Evolutionary conservation across 2,113 vertebrate species (phyloP).

Genomic region (Oryzias woworae): DNA sequence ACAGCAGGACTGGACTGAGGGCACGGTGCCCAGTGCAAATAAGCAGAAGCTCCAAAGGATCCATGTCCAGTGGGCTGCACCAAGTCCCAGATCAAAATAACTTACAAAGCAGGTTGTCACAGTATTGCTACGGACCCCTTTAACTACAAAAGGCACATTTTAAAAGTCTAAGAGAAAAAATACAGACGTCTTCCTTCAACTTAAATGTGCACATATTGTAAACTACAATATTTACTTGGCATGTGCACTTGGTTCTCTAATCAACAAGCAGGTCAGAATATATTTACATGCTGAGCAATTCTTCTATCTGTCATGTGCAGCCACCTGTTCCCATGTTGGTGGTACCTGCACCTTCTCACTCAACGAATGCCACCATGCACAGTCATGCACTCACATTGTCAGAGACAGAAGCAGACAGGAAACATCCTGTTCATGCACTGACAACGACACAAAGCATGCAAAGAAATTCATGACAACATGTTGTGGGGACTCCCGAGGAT

Average conservation of each 20-base stretch:
- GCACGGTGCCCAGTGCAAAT: conserved; percentile 75
- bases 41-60: conserved; percentile 50
- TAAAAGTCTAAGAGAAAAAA: neutral
- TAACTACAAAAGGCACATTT: conserved; percentile 12
- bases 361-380: conserved; percentile 33
- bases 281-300: neutral
- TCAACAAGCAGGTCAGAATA: conserved; percentile 4
- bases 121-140: conserved; percentile 5
- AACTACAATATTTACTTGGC: too few species aligned
- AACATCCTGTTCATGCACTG: conserved; percentile 29
- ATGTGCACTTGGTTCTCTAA: neutral
- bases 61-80: conserved; percentile 43
- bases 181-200: neutral
- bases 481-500: too few species aligned
- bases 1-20: conserved; percentile 56
- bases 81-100: conserved; percentile 34
- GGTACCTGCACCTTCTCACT: conserved; percentile 38
- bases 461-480: conserved; percentile 12
- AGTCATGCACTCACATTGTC: conserved; percentile 46
- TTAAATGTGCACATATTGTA: neutral
- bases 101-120: conserved; percentile 26
- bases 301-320: conserved; percentile 1
- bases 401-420: conserved; percentile 19
- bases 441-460: conserved; percentile 16
- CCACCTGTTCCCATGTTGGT: conserved; percentile 35